Conservation (phyloP, 2,888 invertebrate species). For the Xestia c-nigrum region DNA sequence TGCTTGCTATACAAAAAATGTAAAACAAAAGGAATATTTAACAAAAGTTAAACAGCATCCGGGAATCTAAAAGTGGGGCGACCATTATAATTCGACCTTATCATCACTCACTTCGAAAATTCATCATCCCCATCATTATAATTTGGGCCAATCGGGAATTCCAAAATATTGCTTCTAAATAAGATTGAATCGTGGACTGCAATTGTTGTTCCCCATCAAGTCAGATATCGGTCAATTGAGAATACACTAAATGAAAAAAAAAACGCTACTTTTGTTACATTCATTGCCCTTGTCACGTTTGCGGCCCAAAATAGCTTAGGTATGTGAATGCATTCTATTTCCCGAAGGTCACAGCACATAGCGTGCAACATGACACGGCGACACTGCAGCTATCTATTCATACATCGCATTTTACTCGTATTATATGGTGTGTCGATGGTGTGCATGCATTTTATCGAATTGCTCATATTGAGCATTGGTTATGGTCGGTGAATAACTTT, state of each 20-base stretch:
- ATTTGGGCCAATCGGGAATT: neutral
- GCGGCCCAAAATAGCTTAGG: conserved; percentile 13
- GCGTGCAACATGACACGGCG: conserved; percentile 50
- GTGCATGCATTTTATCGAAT: conserved; percentile 28
- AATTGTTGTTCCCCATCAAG: neutral
- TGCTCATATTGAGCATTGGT: conserved; percentile 29
- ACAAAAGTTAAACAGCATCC: too few relatives aligned
- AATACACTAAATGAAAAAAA: neutral
- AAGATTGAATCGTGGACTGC: neutral
- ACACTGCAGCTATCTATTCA: conserved; percentile 28
- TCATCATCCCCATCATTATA: too few relatives aligned
- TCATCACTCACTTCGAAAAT: neutral
- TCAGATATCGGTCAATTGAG: neutral
- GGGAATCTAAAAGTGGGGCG: too few relatives aligned
- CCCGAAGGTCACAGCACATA: conserved; percentile 39
- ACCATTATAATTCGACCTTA: neutral
- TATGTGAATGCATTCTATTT: conserved; percentile 47
- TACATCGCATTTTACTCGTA: conserved; percentile 21
- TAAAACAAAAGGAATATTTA: too few relatives aligned
- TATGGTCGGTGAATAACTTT: neutral
- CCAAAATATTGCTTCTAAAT: neutral
- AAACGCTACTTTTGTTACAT: neutral
- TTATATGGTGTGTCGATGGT: neutral
- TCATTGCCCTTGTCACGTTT: neutral
- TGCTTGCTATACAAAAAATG: too few relatives aligned